These are phyloP conservation scores for Rhinatrema bivittatum DNA, from an alignment of 2,797 vertebrate species.

Conservation along the genomic window DNA sequence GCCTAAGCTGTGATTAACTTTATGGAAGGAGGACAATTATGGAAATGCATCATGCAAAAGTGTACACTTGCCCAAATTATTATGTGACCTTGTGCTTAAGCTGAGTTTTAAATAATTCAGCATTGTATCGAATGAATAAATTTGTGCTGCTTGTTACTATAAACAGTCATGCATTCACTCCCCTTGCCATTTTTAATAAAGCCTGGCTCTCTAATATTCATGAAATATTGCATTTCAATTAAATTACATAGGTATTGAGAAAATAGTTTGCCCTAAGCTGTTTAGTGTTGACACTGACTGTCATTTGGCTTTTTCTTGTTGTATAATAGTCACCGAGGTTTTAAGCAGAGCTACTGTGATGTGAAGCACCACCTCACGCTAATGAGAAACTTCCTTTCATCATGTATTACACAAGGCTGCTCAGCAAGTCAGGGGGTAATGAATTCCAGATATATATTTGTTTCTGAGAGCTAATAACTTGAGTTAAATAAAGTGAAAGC, in stretches of 20 bases:
- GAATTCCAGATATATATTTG: slow-evolving; percentile 16
- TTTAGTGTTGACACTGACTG: slow-evolving; percentile 63
- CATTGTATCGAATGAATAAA: slow-evolving; percentile 68
- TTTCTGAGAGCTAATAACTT: slow-evolving; percentile 14
- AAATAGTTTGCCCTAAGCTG: slow-evolving; percentile 60
- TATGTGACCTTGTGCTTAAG: slow-evolving; percentile 64
- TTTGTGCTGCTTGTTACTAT: slow-evolving; percentile 64
- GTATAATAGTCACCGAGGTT: slow-evolving; percentile 37
- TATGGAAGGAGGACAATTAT: slow-evolving; percentile 59
- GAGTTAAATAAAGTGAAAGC: slow-evolving; percentile 4
- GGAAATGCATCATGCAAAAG: slow-evolving; percentile 61
- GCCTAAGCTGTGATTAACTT: slow-evolving; percentile 63
- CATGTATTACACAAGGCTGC: slow-evolving; percentile 11
- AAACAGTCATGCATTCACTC: slow-evolving; percentile 63
- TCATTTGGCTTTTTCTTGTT: slow-evolving; percentile 53
- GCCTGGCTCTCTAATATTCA: slow-evolving; percentile 63
- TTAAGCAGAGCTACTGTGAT: slow-evolving; percentile 34
- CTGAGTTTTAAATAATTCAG: slow-evolving; percentile 74
- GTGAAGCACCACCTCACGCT: slow-evolving; percentile 45
- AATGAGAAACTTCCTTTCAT: slow-evolving; percentile 48
- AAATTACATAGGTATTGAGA: slow-evolving; percentile 57
- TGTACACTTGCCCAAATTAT: slow-evolving; percentile 62
- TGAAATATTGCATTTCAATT: slow-evolving; percentile 71
- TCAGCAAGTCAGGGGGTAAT: slow-evolving; percentile 19
- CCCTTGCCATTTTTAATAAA: slow-evolving; percentile 66